Conservation (phyloP, 2,797 vertebrate genomes). For the Clarias laeviceps region DNA sequence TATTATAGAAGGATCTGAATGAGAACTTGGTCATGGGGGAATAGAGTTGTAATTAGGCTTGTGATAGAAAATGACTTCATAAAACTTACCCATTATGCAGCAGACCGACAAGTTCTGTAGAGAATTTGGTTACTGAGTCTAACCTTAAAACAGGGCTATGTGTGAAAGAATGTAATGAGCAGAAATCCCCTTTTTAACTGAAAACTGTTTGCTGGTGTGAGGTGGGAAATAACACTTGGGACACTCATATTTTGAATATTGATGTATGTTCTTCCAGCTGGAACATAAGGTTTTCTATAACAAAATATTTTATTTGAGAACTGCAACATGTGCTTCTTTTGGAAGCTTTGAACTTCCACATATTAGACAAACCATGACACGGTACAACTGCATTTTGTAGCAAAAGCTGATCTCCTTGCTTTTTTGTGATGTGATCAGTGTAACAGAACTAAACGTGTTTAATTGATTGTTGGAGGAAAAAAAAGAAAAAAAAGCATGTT, state of each 20-base stretch:
- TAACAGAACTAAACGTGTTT: too few relatives aligned
- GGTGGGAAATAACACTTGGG: background rate
- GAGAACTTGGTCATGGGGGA: constrained; percentile 65
- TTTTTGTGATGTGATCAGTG: too few relatives aligned
- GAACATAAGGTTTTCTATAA: too few relatives aligned
- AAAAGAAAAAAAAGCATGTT: too few relatives aligned
- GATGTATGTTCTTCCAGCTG: background rate
- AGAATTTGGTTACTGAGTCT: background rate
- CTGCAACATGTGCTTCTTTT: too few relatives aligned
- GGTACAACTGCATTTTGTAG: too few relatives aligned
- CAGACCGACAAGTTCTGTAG: constrained; percentile 37
- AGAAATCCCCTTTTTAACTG: background rate
- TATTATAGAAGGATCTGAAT: constrained; percentile 65
- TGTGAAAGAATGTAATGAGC: background rate
- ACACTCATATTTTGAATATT: background rate
- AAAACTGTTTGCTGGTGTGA: background rate
- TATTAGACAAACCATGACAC: too few relatives aligned
- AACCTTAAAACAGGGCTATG: background rate
- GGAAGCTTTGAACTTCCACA: too few relatives aligned
- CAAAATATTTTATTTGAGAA: too few relatives aligned
- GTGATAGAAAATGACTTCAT: constrained; percentile 65
- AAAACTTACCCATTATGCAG: constrained; percentile 57
- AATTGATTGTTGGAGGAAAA: too few relatives aligned
- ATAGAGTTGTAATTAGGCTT: constrained; percentile 65
- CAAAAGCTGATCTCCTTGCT: too few relatives aligned